These are phyloP conservation scores for Proteles cristata DNA, from an alignment of 2,113 vertebrate species.

Conservation along the genomic window DNA sequence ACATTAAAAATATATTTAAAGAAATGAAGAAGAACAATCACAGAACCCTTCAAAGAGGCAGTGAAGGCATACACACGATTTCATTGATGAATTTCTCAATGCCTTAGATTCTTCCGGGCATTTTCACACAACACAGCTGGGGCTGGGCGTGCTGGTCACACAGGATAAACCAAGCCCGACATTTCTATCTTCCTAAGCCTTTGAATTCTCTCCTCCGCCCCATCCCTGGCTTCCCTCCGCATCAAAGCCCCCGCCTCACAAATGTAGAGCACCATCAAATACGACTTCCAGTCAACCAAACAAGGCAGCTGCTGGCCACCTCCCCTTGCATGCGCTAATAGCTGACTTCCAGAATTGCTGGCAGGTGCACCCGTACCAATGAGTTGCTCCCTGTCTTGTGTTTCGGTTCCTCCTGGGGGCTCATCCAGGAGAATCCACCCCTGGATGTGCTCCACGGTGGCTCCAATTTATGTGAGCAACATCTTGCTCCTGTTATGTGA, in stretches of 20 bases:
- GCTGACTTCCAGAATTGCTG: too few species aligned
- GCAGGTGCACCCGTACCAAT: not conserved
- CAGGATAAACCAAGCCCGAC: fast-evolving
- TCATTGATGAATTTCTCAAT: not conserved
- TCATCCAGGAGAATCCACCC: not conserved
- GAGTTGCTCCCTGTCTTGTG: not conserved
- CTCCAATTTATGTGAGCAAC: not conserved
- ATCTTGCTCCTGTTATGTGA: not conserved
- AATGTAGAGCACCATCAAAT: not conserved
- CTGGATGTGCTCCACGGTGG: not conserved
- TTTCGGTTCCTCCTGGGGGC: not conserved
- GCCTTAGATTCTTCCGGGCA: not conserved
- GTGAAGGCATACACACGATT: not conserved
- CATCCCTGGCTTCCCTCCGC: not conserved
- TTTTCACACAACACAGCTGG: not conserved
- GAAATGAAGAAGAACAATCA: not conserved
- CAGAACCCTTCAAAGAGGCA: not conserved
- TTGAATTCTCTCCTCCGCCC: not conserved
- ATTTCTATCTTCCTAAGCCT: too few species aligned
- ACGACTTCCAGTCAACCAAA: not conserved
- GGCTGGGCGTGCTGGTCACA: not conserved
- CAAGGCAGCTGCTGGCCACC: not conserved
- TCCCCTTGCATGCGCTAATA: not conserved
- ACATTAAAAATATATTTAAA: too few species aligned
- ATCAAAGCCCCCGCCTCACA: not conserved